These are phyloP conservation scores for Antennarius striatus DNA, from an alignment of 2,113 vertebrate genomes.

Conservation along the genomic window DNA sequence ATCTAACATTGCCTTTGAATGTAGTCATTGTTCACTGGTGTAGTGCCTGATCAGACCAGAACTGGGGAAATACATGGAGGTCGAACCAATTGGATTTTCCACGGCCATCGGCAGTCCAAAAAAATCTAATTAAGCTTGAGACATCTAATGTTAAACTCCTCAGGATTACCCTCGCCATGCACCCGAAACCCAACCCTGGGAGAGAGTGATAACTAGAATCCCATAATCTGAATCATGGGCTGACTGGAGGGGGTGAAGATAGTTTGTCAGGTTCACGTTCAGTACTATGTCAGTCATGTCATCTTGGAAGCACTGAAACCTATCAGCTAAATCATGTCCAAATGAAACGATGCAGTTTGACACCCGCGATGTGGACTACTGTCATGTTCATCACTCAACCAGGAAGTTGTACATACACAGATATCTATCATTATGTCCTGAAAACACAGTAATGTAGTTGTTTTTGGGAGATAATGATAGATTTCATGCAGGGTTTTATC, in stretches of 20 bases:
- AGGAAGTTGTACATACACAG: slow-evolving; percentile 12
- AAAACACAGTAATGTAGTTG: slow-evolving; percentile 1
- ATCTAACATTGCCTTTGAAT: slow-evolving; percentile 37
- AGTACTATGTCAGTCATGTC: slow-evolving; percentile 2
- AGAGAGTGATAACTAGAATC: slow-evolving; percentile 73
- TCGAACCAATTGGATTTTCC: slow-evolving; percentile 75
- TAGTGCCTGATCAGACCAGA: slow-evolving; percentile 36
- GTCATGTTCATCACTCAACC: slow-evolving; percentile 3
- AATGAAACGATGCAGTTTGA: slow-evolving; percentile 8
- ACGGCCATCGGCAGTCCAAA: slow-evolving; percentile 57
- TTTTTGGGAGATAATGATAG: slow-evolving; percentile 59
- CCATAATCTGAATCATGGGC: slow-evolving; percentile 59
- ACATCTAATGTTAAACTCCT: slow-evolving; percentile 59
- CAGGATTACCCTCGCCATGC: slow-evolving; percentile 68
- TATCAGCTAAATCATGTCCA: neutral
- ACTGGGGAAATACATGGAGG: slow-evolving; percentile 49
- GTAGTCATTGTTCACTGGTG: slow-evolving; percentile 11
- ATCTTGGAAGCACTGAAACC: neutral
- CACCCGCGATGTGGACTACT: neutral
- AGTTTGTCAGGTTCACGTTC: slow-evolving; percentile 13
- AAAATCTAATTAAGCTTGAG: slow-evolving; percentile 74
- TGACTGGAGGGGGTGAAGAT: slow-evolving; percentile 16
- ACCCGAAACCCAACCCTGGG: slow-evolving; percentile 67
- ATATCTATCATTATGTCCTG: too few species aligned
- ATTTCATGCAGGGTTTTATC: slow-evolving; percentile 56